Percentiles rank a stretch among this genome's conserved stretches.
These are phyloP conservation scores for Microtus oregoni DNA, from an alignment of 2,113 vertebrate species.

Conservation along the genomic window DNA sequence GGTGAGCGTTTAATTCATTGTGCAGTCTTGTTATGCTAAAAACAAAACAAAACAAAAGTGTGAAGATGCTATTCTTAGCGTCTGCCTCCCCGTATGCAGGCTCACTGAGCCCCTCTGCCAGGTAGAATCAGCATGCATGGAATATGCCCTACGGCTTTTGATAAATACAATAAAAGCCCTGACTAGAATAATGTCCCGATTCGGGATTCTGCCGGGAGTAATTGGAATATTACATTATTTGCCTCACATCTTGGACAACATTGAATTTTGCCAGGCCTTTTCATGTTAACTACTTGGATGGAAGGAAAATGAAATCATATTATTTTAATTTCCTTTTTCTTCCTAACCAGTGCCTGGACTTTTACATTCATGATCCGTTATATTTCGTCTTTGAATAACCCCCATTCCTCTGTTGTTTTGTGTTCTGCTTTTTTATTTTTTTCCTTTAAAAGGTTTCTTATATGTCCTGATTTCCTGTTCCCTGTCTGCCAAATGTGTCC, in stretches of 20 bases:
- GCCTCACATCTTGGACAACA: background rate
- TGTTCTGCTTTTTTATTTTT: background rate
- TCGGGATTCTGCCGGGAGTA: background rate
- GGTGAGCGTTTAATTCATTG: background rate
- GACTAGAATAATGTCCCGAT: background rate
- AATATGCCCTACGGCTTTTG: background rate
- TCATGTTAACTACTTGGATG: conserved; percentile 13
- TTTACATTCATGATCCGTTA: background rate
- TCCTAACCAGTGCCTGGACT: background rate
- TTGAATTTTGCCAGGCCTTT: conserved; percentile 4
- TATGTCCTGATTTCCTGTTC: background rate
- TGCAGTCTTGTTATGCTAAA: background rate
- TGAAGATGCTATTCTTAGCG: background rate
- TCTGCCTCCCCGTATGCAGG: background rate
- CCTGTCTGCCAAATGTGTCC: background rate
- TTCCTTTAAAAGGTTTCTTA: background rate
- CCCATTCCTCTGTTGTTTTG: background rate
- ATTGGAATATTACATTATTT: conserved; percentile 10
- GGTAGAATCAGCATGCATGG: background rate
- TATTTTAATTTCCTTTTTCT: background rate
- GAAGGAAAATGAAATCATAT: conserved; percentile 12
- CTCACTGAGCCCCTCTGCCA: background rate
- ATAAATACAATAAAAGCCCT: background rate
- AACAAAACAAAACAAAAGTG: background rate
- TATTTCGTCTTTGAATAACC: background rate